Evolutionary conservation across 2,113 vertebrate genomes (phyloP).

Genomic region (Pongo pygmaeus): DNA sequence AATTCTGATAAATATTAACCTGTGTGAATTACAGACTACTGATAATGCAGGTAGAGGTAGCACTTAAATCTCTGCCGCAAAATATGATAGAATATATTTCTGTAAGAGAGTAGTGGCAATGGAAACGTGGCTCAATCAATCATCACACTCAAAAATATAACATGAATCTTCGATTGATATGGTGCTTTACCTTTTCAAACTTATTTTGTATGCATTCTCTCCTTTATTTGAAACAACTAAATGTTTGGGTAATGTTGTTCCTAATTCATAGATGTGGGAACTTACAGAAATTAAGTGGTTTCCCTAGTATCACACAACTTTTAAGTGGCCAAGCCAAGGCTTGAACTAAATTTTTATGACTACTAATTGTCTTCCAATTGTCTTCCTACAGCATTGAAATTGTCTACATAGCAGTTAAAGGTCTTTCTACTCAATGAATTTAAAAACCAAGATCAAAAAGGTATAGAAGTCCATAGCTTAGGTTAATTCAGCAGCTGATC

Average conservation of each 20-base stretch:
- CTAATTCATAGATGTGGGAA: not conserved
- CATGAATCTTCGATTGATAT: not conserved
- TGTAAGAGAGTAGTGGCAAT: not conserved
- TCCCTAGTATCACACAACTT: not conserved
- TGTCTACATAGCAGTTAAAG: not conserved
- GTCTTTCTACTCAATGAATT: not conserved
- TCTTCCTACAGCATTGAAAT: not conserved
- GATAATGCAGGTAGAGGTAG: not conserved
- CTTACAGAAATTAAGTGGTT: not conserved
- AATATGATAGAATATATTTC: not conserved
- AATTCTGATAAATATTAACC: not conserved
- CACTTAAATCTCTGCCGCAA: not conserved
- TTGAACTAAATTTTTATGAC: not conserved
- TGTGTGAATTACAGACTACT: not conserved
- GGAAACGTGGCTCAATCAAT: not conserved
- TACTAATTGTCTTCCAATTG: not conserved
- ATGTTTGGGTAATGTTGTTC: not conserved
- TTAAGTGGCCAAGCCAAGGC: not conserved
- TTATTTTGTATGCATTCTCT: not conserved
- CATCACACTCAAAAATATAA: not conserved
- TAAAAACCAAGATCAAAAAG: not conserved
- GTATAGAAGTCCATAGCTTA: not conserved
- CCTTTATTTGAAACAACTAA: not conserved
- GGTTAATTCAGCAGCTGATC: not conserved
- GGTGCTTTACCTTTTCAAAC: not conserved